Evolutionary conservation across 2,113 vertebrate species (phyloP).

Genomic region (Siphamia tubifer): DNA sequence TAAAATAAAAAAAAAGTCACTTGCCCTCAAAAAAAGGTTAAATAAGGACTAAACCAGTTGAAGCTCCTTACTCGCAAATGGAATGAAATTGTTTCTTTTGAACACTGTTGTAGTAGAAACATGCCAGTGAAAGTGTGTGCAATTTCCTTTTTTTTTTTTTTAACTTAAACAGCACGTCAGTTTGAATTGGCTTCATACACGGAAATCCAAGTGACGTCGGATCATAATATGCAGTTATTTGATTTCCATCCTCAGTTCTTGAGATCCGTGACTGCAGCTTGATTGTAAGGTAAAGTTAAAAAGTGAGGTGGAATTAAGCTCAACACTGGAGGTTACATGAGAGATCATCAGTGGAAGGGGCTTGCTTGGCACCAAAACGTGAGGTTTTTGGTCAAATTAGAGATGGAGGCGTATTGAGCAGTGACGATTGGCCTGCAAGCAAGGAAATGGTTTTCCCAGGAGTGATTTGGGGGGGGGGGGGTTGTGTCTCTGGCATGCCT

Average conservation of each 20-base stretch:
- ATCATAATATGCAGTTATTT: conserved; percentile 52
- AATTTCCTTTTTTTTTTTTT: background rate
- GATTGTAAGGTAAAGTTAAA: conserved; percentile 46
- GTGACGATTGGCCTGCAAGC: conserved; percentile 20
- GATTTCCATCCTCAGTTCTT: conserved; percentile 34
- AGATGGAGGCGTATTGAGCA: conserved; percentile 58
- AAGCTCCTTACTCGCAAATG: background rate
- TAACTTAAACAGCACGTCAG: background rate
- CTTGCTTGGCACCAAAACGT: conserved; percentile 18
- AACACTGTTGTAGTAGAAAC: conserved; percentile 1
- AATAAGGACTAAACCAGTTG: background rate
- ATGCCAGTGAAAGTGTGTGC: background rate
- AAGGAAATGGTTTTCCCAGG: conserved; percentile 29
- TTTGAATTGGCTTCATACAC: conserved; percentile 39
- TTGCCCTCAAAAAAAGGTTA: too few species aligned
- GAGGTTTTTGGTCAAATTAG: conserved; percentile 56
- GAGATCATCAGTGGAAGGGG: conserved; percentile 29
- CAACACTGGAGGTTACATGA: conserved; percentile 5
- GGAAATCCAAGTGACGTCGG: conserved; percentile 51
- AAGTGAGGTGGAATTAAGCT: background rate
- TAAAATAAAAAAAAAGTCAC: too few species aligned
- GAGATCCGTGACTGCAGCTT: conserved; percentile 44
- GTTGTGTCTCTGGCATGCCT: conserved; percentile 26
- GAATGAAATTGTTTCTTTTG: background rate
- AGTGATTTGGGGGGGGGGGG: background rate